phyloP scores from a whole-genome alignment of 2,797 vertebrate species.

The Tokudaia tokunoshimensis region DNA sequence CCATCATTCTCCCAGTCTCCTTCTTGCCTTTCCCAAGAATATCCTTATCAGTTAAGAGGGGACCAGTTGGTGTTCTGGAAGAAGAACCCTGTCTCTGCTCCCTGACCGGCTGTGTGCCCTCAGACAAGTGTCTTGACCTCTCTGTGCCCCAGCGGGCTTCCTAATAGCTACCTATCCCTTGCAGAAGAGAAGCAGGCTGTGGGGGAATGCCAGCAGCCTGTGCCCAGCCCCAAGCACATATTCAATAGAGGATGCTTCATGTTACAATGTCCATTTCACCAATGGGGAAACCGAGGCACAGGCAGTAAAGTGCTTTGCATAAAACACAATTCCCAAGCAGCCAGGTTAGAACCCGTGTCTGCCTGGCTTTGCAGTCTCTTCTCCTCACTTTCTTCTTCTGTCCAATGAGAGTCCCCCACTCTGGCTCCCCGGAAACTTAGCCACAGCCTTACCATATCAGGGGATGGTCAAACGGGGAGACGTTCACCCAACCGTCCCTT shows the following conservation, averaged over 20 bases:
- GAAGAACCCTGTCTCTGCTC: not conserved
- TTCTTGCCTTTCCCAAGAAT: not conserved
- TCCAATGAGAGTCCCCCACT: not conserved
- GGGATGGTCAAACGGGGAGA: slow-evolving; percentile 94
- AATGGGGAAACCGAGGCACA: not conserved
- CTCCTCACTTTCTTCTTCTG: not conserved
- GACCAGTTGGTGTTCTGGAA: not conserved
- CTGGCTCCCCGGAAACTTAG: not conserved
- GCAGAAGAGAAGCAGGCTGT: not conserved
- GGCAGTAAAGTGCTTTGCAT: not conserved
- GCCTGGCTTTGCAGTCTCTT: not conserved
- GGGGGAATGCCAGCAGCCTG: not conserved
- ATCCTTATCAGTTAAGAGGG: not conserved
- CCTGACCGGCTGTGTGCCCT: not conserved
- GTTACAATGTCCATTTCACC: not conserved
- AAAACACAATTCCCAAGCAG: not conserved
- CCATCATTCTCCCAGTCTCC: not conserved
- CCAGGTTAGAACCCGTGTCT: not conserved
- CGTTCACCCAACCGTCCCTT: slow-evolving; percentile 89
- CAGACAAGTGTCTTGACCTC: not conserved
- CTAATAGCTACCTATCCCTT: not conserved
- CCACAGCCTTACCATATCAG: slow-evolving; percentile 92
- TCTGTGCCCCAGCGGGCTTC: not conserved
- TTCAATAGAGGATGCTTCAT: not conserved
- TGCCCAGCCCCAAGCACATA: not conserved